Percentiles rank a stretch among this genome's conserved stretches.
Conservation (phyloP, 2,797 vertebrate species). For the Syndactyla subalaris region DNA sequence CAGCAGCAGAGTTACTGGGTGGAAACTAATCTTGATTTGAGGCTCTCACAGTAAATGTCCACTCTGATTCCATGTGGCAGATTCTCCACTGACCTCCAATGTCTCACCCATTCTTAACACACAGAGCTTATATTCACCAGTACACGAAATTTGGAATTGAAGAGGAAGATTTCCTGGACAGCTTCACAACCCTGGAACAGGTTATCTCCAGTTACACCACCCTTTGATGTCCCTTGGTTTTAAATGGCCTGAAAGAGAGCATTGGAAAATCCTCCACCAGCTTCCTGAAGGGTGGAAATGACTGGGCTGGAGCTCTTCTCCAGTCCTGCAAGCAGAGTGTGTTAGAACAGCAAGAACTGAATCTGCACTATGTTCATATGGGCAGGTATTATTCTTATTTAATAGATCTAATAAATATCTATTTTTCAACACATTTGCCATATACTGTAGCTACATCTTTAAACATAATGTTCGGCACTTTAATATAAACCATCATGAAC, state of each 20-base stretch:
- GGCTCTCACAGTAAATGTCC: not conserved
- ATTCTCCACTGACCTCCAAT: not conserved
- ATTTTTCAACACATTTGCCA: not conserved
- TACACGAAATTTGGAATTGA: constrained; percentile 91
- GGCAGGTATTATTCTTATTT: not conserved
- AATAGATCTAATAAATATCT: constrained; percentile 12
- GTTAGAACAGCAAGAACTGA: not conserved
- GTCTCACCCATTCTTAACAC: not conserved
- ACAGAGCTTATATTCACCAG: constrained; percentile 94
- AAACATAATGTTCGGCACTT: not conserved
- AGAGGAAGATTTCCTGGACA: constrained; percentile 94
- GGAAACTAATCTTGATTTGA: not conserved
- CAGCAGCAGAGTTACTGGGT: not conserved
- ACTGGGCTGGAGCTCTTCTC: not conserved
- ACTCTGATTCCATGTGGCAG: not conserved
- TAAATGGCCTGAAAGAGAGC: not conserved
- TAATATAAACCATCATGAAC: not conserved
- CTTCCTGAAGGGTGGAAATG: not conserved
- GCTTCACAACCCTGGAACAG: constrained; percentile 92
- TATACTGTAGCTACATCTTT: not conserved
- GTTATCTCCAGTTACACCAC: constrained; percentile 89
- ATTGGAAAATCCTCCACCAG: not conserved
- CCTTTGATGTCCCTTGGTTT: constrained; percentile 67
- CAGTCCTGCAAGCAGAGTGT: not conserved
- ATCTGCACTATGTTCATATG: not conserved